A percentile compares a stretch with the other conserved stretches of the same genome.
Conservation (phyloP, 2,797 vertebrate genomes). For the Sorex maritimensis region DNA sequence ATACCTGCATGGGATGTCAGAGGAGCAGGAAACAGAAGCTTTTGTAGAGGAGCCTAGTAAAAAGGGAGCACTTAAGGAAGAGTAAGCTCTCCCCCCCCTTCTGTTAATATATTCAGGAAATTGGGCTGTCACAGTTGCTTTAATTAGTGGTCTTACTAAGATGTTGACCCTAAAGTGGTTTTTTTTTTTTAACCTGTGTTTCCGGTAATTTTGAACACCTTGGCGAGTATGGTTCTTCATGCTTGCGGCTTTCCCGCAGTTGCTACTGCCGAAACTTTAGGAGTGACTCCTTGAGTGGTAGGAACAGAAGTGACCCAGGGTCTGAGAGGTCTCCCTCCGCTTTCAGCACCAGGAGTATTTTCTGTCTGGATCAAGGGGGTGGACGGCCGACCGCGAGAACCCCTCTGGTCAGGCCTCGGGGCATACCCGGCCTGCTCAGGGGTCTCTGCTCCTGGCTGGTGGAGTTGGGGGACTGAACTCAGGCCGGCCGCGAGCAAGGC, state of each 20-base stretch:
- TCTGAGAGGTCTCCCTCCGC: conserved; percentile 62
- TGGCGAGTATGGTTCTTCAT: not conserved
- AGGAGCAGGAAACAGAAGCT: conserved; percentile 96
- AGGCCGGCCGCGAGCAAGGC: too few species aligned
- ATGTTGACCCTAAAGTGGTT: conserved; percentile 30
- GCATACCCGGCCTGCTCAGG: too few species aligned
- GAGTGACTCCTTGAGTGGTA: conserved; percentile 23
- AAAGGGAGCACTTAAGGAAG: conserved; percentile 98
- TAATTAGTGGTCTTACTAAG: conserved; percentile 43
- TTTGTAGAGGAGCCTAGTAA: conserved; percentile 96
- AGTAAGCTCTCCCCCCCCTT: conserved; percentile 91
- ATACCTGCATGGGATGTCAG: conserved; percentile 97
- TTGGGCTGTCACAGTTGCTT: not conserved
- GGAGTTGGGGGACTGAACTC: too few species aligned
- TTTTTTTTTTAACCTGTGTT: conserved; percentile 20
- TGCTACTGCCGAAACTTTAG: conserved; percentile 54
- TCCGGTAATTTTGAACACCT: conserved; percentile 6
- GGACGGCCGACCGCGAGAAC: not conserved
- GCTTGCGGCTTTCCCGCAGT: not conserved
- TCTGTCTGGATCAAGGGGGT: not conserved
- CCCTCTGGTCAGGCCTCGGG: not conserved
- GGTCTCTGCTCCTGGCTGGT: too few species aligned
- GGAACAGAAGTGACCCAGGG: not conserved
- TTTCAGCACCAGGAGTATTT: conserved; percentile 38
- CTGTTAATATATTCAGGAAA: conserved; percentile 60